Evolutionary conservation across 2,888 invertebrate species (phyloP).

Genomic region (Neoitamus cyanurus): DNA sequence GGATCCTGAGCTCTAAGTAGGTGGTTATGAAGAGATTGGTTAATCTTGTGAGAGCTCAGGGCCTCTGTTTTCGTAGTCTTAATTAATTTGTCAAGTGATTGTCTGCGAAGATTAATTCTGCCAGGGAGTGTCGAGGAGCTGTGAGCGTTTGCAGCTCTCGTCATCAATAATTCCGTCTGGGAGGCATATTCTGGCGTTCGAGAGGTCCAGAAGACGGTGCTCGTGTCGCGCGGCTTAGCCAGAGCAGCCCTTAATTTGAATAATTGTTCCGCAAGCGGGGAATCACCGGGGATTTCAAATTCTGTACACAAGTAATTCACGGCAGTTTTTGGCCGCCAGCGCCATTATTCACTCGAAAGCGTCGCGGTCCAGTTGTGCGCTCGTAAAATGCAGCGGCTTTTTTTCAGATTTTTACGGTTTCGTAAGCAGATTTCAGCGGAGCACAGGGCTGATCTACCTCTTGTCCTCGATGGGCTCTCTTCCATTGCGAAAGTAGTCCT

Average conservation of each 20-base stretch:
- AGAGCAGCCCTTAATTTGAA: constrained; percentile 28
- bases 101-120: constrained; percentile 30
- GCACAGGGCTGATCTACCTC: constrained; percentile 26
- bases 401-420: constrained; percentile 39
- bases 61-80: constrained; percentile 26
- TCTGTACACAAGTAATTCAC: constrained; percentile 16
- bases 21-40: constrained; percentile 43
- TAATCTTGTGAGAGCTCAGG: constrained; percentile 29
- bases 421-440: constrained; percentile 33
- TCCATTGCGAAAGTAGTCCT: constrained; percentile 34
- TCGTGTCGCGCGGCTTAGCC: background rate
- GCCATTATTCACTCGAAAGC: constrained; percentile 27
- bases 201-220: background rate
- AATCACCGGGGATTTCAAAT: constrained; percentile 4
- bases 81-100: constrained; percentile 43
- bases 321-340: background rate
- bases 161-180: background rate
- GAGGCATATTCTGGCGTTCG: background rate
- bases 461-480: constrained; percentile 44
- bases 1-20: constrained; percentile 33
- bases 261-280: constrained; percentile 11
- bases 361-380: constrained; percentile 30
- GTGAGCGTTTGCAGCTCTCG: background rate
- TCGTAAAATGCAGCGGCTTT: constrained; percentile 38
- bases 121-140: background rate